Evolutionary conservation across 2,888 invertebrate genomes (phyloP).

Genomic region (Aleiodes alternator): DNA sequence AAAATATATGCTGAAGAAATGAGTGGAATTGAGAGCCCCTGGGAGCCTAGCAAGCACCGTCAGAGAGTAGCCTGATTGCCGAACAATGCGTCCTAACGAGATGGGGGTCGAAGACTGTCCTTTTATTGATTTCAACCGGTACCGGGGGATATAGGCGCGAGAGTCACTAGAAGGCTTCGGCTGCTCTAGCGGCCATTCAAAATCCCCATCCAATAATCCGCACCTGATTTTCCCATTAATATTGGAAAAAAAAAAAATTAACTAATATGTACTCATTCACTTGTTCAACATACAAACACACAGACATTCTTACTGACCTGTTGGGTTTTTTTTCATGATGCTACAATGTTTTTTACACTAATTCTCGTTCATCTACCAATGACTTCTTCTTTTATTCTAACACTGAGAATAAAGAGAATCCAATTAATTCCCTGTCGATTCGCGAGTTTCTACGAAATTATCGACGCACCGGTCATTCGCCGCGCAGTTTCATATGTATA

Average conservation of each 20-base stretch:
- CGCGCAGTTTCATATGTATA: conserved; percentile 9
- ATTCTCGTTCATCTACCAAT: too few relatives aligned
- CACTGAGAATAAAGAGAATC: too few relatives aligned
- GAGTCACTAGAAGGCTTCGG: conserved; percentile 57
- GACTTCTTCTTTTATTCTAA: too few relatives aligned
- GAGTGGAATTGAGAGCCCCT: conserved; percentile 48
- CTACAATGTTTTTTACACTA: too few relatives aligned
- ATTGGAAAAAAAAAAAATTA: neutral
- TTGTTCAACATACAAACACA: too few relatives aligned
- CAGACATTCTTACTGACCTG: too few relatives aligned
- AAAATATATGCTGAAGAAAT: neutral
- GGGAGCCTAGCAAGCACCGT: conserved; percentile 58
- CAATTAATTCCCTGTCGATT: too few relatives aligned
- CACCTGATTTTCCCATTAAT: conserved; percentile 29
- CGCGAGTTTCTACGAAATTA: conserved; percentile 1
- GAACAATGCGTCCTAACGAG: conserved; percentile 69
- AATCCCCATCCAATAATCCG: conserved; percentile 46
- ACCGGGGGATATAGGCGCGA: conserved; percentile 51
- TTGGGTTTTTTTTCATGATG: too few relatives aligned
- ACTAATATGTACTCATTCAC: neutral
- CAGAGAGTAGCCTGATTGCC: conserved; percentile 66
- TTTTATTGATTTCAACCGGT: conserved; percentile 65
- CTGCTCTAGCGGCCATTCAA: conserved; percentile 49
- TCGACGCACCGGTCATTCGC: conserved; percentile 16
- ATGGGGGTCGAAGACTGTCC: conserved; percentile 67